Evolutionary conservation across 2,797 vertebrate genomes (phyloP).

Genomic region (Pangasius sanitwongsei): DNA sequence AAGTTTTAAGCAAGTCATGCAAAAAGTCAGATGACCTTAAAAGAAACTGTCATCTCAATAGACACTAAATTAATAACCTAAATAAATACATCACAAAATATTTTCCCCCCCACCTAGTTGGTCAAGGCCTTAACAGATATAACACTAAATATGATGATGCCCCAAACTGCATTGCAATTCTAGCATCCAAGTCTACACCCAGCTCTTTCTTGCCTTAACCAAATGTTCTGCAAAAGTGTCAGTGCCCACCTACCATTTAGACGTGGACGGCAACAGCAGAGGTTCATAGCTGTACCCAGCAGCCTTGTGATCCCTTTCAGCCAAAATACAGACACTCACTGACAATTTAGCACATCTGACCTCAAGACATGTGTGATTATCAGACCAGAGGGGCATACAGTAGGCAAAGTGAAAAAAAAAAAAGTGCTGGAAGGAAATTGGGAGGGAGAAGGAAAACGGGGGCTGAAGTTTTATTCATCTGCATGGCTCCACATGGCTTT

Average conservation of each 20-base stretch:
- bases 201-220: neutral
- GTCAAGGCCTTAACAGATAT: neutral
- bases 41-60: neutral
- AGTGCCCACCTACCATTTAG: conserved; percentile 45
- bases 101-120: no score
- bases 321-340: conserved; percentile 63
- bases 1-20: neutral
- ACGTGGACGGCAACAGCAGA: conserved; percentile 69
- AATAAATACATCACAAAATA: neutral
- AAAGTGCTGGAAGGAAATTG: conserved; percentile 61
- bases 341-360: conserved; percentile 70
- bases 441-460: conserved; percentile 58
- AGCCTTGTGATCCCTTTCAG: conserved; percentile 65
- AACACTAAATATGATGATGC: neutral
- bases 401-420: conserved; percentile 48
- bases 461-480: conserved; percentile 55
- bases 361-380: conserved; percentile 72
- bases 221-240: conserved; percentile 1
- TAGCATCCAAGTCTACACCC: conserved; percentile 12
- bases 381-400: conserved; percentile 70
- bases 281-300: conserved; percentile 67
- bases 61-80: neutral
- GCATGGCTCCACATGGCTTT: conserved; percentile 63
- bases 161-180: no score
- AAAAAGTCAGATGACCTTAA: neutral